Conservation (phyloP, 2,797 vertebrate genomes). For the Acipenser ruthenus region DNA sequence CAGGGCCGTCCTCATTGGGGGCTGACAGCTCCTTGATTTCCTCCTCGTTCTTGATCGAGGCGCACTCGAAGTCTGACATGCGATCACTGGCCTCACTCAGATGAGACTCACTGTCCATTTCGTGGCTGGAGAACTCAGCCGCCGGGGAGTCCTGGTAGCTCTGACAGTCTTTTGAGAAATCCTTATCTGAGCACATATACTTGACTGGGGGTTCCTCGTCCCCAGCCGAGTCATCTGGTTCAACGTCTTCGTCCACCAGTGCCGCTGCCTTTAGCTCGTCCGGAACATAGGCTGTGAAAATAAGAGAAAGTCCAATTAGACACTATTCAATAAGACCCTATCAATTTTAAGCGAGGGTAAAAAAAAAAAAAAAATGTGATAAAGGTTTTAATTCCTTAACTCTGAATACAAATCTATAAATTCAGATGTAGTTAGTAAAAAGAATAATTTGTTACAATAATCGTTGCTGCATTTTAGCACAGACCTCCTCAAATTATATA, state of each 20-base stretch:
- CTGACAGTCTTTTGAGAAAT: constrained; percentile 73
- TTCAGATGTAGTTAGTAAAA: no score
- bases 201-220: constrained; percentile 85
- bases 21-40: constrained; percentile 76
- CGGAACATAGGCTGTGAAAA: constrained; percentile 80
- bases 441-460: no score
- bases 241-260: constrained; percentile 79
- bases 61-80: constrained; percentile 91
- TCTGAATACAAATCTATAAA: no score
- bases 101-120: constrained; percentile 96
- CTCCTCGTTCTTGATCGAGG: constrained; percentile 90
- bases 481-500: no score
- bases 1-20: constrained; percentile 69
- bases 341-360: constrained; percentile 16
- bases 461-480: no score
- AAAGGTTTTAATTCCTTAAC: constrained; percentile 4
- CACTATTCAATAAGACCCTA: constrained; percentile 4
- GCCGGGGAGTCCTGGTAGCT: constrained; percentile 84
- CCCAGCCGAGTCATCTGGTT: constrained; percentile 72
- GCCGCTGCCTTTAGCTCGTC: constrained; percentile 93
- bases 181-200: constrained; percentile 82
- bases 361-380: constrained; percentile 30
- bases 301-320: constrained; percentile 21
- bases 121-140: constrained; percentile 91
- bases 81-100: constrained; percentile 95